A percentile compares a stretch with the other conserved stretches of the same genome.
phyloP scores from a whole-genome alignment of 2,113 vertebrate species.

The Myrmecophaga tridactyla region DNA sequence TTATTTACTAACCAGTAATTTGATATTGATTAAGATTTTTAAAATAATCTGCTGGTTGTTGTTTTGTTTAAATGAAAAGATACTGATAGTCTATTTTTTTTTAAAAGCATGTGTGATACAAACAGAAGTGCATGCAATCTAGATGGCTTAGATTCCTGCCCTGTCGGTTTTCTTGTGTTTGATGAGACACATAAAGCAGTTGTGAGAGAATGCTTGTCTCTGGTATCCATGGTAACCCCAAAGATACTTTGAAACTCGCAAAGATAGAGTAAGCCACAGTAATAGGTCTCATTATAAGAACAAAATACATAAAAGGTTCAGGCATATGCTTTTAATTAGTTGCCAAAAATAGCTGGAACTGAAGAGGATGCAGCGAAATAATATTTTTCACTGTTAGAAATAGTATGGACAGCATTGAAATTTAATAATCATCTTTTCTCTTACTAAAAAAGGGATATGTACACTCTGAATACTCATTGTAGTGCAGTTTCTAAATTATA shows the following conservation, averaged over 20 bases:
- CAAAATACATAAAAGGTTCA: conserved; percentile 85
- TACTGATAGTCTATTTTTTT: not conserved
- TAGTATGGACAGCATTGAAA: conserved; percentile 61
- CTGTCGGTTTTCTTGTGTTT: conserved; percentile 81
- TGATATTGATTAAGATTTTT: conserved; percentile 43
- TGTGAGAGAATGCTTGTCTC: conserved; percentile 82
- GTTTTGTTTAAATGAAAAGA: conserved; percentile 47
- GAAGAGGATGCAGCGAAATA: conserved; percentile 65
- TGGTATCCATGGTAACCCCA: conserved; percentile 86
- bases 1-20: not conserved
- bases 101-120: conserved; percentile 12
- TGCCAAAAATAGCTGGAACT: conserved; percentile 79
- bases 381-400: conserved; percentile 67
- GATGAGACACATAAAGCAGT: conserved; percentile 83
- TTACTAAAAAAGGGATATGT: conserved; percentile 36
- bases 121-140: conserved; percentile 60
- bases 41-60: not conserved
- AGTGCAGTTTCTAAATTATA: conserved; percentile 72
- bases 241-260: conserved; percentile 84
- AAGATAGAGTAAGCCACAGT: conserved; percentile 81
- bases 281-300: conserved; percentile 85
- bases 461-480: conserved; percentile 60
- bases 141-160: conserved; percentile 77
- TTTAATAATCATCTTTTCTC: conserved; percentile 64
- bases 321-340: conserved; percentile 84